These are phyloP conservation scores for Latrodectus geometricus DNA, from an alignment of 1,140 invertebrate genomes.

Conservation along the genomic window DNA sequence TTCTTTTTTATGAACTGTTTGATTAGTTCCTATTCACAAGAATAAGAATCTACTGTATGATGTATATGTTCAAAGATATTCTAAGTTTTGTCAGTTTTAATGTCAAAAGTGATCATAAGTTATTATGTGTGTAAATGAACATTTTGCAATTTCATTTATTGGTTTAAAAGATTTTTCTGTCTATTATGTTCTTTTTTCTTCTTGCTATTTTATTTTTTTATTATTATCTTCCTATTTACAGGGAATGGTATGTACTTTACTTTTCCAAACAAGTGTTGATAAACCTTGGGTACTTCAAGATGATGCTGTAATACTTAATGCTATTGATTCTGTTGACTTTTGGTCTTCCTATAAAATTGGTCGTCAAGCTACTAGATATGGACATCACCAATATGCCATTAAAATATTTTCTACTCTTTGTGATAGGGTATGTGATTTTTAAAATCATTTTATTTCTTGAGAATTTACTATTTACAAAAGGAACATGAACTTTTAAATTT, in stretches of 20 bases:
- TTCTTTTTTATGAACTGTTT: no score
- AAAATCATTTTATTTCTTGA: no score
- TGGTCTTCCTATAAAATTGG: conserved; percentile 91
- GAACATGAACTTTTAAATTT: no score
- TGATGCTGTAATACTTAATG: conserved; percentile 68
- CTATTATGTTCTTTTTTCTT: not conserved
- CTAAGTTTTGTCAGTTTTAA: no score
- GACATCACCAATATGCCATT: conserved; percentile 68
- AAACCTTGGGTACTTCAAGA: conserved; percentile 74
- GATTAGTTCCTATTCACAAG: no score
- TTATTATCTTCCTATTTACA: conserved; percentile 63
- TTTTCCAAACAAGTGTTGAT: conserved; percentile 84
- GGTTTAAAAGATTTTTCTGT: no score
- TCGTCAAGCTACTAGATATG: conserved; percentile 82
- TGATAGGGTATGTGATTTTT: conserved; percentile 41
- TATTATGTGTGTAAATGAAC: not conserved
- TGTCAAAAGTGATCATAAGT: no score
- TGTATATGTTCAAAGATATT: no score
- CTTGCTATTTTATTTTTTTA: not conserved
- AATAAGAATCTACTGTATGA: no score
- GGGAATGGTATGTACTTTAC: conserved; percentile 81
- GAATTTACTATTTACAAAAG: no score
- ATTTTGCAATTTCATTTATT: not conserved
- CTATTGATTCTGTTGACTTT: conserved; percentile 75
- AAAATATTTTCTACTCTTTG: conserved; percentile 65